Evolutionary conservation across 2,888 invertebrate genomes (phyloP), one percentile per base, ranked within the genome.

Genomic region (Pyrrhosoma nymphula): DNA sequence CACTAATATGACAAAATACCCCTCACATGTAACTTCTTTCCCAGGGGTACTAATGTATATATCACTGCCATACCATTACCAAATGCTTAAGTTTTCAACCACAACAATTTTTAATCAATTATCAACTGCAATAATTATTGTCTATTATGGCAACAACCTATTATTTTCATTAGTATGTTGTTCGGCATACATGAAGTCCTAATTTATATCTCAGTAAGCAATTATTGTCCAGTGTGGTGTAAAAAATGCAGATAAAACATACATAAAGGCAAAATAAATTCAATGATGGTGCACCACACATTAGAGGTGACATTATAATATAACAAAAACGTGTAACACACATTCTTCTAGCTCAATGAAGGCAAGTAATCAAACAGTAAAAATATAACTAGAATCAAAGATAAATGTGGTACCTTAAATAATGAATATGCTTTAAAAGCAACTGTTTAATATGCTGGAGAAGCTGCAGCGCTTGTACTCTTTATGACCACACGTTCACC

Each of bases 401-500:
- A 82, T 82, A 82, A 82, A 12, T 82, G 14, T 26, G 26, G 26
- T 82, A 82, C 82, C 82, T 82, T 82, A 35, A 82, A 82, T 82
- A 82, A 82, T 82, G 82, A 18, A 12, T 82, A 35, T 82, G 16
- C 82, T 35, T 18, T 14, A 35, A 3, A 82, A 82, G n/a, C 12
- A 82, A 82, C 26, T n/a, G 55, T 95, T 96, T 97, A 97, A 96
- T 97, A 97, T 88, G 97, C 97, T 6, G 97, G 97, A 95, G 97
- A 97, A 56, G 97, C 97, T 75, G 97, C 97, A 23, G 97, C 97
- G 95, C 97, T 97, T 75, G 98, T 97, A 96, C 98, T 98, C 96
- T 98, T 98, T 96, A 97, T 97, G 88, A 98, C 97, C 63, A 98
- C 97, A 95, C 98, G 97, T 95, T 98, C 97, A 96, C 98, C 98